Base-by-base conservation (phyloP, 2,113 vertebrate genomes). In the Psilopsiagon aurifrons region DNA sequence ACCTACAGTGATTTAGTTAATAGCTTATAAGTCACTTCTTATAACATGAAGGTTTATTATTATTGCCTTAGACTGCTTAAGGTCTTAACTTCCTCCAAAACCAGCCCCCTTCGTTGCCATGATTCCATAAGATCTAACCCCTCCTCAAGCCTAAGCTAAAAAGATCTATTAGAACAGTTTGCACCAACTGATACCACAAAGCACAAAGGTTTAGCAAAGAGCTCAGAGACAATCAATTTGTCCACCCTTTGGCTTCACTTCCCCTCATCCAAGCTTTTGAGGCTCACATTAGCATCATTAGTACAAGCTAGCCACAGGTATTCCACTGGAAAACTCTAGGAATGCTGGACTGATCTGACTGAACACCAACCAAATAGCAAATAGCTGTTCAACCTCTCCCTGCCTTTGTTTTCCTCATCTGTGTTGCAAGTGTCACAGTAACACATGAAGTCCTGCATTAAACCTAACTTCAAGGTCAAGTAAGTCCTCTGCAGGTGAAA, bases 401-500 rank as follows among this genome's bases (percentile, higher is more conserved):
- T 2, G 4, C 37, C 71, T 62, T 62, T 57, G 35, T 33, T 49
- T 19, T 29, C 75, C 37, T 66, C 52, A 35, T 35, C 37, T 20
- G 10, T 16, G 7, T 4, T 41, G 27, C n/a, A 51, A 39, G 35
- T 25, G 13, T 37, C 44, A 46, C 62, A 13, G 6, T 2, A 29
- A 70, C 0, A 27, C 43, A 14, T 0, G 0, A 70, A 39, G 16
- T 37, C 49, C 51, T 55, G 23, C 55, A 20, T 89, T 29, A 51
- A 27, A 52, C 17, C 22, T 14, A 66, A 62, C 8, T 43, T 37
- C 20, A 8, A 84, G 90, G 29, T 18, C 71, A 60, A 49, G 24
- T 7, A 49, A 16, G 11, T 15, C 43, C 20, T 78, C 18, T 27
- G 43, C 1, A 77, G 64, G 19, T 59, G 52, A 60, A 27, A 44